Conservation (phyloP, 2,888 invertebrate genomes). For the Melanotus villosus region DNA sequence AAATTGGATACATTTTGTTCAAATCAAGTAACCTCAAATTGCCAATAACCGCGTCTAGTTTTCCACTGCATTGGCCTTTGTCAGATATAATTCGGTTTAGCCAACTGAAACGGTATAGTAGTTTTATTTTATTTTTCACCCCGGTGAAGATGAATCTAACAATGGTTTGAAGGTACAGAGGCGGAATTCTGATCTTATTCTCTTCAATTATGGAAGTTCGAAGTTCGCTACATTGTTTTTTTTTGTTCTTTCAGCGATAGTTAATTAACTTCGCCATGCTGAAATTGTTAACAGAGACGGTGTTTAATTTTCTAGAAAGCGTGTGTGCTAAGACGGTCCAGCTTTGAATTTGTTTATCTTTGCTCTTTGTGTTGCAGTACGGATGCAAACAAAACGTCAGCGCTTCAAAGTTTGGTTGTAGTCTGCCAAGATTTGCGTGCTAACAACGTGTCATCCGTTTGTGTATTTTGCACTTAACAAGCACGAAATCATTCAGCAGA, state of each 20-base stretch:
- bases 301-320: slow-evolving; percentile 36
- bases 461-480: slow-evolving; percentile 31
- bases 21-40: slow-evolving; percentile 51
- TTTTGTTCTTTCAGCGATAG: too few species aligned
- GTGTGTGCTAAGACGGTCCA: slow-evolving; percentile 40
- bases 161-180: background rate
- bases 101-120: slow-evolving; percentile 36
- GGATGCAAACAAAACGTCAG: slow-evolving; percentile 48
- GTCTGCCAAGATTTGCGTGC: slow-evolving; percentile 39
- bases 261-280: too few species aligned
- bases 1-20: slow-evolving; percentile 47
- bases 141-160: background rate
- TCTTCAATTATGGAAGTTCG: too few species aligned
- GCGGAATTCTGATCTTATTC: too few species aligned
- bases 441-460: slow-evolving; percentile 33
- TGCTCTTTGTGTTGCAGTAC: slow-evolving; percentile 45
- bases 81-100: slow-evolving; percentile 42
- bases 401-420: slow-evolving; percentile 47
- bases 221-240: too few species aligned
- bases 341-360: slow-evolving; percentile 57
- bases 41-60: slow-evolving; percentile 51
- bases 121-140: slow-evolving; percentile 28
- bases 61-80: slow-evolving; percentile 48
- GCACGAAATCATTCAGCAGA: slow-evolving; percentile 23
- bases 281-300: background rate